A percentile compares a stretch with the other conserved stretches of the same genome.
These are phyloP conservation scores for Lydus trimaculatus DNA, from an alignment of 2,888 invertebrate species.

Conservation along the genomic window DNA sequence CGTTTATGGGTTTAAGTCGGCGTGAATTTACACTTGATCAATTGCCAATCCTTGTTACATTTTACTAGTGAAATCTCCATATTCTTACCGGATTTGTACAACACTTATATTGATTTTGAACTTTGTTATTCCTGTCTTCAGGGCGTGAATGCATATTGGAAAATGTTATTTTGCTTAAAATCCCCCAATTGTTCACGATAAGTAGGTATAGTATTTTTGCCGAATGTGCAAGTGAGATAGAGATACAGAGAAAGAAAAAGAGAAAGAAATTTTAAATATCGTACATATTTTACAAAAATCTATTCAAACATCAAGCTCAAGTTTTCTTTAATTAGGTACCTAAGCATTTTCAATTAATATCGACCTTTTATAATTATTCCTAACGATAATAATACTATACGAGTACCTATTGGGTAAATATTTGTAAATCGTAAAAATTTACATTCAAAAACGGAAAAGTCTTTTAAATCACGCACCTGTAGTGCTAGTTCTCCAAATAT, in stretches of 20 bases:
- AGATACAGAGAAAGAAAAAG: no score
- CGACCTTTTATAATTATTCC: background rate
- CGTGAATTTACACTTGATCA: conserved; percentile 40
- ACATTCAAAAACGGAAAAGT: no score
- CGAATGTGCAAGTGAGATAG: no score
- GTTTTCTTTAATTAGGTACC: background rate
- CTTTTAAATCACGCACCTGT: no score
- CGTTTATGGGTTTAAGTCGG: conserved; percentile 34
- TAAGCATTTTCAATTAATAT: background rate
- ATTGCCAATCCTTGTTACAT: conserved; percentile 33
- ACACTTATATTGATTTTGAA: conserved; percentile 38
- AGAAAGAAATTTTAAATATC: no score
- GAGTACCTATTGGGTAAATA: no score
- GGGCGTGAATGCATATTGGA: conserved; percentile 25
- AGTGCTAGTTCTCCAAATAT: no score
- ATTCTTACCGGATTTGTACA: conserved; percentile 47
- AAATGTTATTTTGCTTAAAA: conserved; percentile 11
- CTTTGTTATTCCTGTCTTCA: conserved; percentile 26
- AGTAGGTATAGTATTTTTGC: background rate
- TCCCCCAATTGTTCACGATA: background rate
- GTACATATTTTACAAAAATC: no score
- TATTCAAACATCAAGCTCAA: no score
- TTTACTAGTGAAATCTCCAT: conserved; percentile 39
- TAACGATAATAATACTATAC: no score
- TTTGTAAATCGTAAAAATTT: background rate